Percentiles rank a stretch among this genome's conserved stretches.
Evolutionary conservation across 2,888 invertebrate genomes (phyloP).

Genomic region (Phaonia tiefii): DNA sequence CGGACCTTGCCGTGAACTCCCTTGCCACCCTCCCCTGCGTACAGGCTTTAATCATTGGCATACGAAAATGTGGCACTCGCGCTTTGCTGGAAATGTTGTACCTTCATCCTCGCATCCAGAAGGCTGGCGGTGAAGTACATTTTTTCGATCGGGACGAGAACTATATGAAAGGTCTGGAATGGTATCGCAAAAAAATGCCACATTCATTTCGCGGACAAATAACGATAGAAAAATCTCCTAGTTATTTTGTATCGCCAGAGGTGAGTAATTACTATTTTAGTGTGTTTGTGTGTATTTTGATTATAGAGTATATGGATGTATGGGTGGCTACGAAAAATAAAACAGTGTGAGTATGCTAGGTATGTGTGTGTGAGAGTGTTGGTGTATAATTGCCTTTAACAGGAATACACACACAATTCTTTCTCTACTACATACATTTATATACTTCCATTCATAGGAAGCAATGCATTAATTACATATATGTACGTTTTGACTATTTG

Average conservation of each 20-base stretch:
- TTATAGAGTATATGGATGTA: not conserved
- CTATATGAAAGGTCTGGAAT: conserved; percentile 94
- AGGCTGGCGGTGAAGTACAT: conserved; percentile 96
- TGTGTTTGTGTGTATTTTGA: not conserved
- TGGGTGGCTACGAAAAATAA: not conserved
- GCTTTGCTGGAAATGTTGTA: conserved; percentile 98
- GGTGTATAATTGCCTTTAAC: too few species aligned
- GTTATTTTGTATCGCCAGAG: conserved; percentile 97
- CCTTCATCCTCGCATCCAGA: conserved; percentile 95
- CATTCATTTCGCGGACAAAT: conserved; percentile 94
- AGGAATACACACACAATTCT: too few species aligned
- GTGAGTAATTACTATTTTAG: conserved; percentile 82
- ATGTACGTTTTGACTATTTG: too few species aligned
- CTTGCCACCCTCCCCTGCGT: conserved; percentile 27
- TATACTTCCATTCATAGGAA: too few species aligned
- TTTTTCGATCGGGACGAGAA: conserved; percentile 98
- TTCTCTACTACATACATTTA: too few species aligned
- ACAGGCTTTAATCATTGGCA: conserved; percentile 95
- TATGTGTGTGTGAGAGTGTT: not conserved
- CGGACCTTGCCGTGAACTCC: too few species aligned
- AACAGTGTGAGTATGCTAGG: not conserved
- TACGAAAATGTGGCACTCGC: conserved; percentile 97
- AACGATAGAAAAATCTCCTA: conserved; percentile 98
- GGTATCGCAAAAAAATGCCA: conserved; percentile 98
- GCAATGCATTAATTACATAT: not conserved